Evolutionary conservation across 2,888 invertebrate genomes (phyloP), one percentile per base, ranked within the genome.

Genomic region (Tuberolachnus salignus): DNA sequence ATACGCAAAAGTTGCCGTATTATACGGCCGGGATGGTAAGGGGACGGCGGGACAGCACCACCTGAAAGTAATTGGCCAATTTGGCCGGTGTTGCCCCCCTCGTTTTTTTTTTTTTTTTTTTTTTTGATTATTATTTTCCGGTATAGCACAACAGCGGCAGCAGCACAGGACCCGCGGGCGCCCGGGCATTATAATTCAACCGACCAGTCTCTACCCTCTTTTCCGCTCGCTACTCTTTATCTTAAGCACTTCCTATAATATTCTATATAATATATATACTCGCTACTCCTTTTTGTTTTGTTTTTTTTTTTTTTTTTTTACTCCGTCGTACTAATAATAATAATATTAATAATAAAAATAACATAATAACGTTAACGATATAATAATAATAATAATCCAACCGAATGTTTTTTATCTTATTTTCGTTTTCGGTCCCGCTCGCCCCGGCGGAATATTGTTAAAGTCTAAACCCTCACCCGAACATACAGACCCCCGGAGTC

Each of bases 21-120:
- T 75, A 67, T 75, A 67, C 23, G 44, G 42, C 8, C 16, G 55
- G 23, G 55, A 66, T 16, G 66, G n/a, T n/a, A 34, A 34, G 34
- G 6, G 34, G 34, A 34, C n/a, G n/a, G 34, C 34, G 6, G 34
- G 3, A 34, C 34, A 34, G 46, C 75, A 46, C 75, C 75, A 75
- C 75, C 75, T 75, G 75, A 75, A 55, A 75, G 67, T 75, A 75
- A 75, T 75, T 75, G 75, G 75, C 66, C 75, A 75, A 75, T 75
- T 75, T 57, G 13, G 66, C 46, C 57, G 66, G 55, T 61, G 72
- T 72, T 72, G 23, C 34, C 49, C 34, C 49, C 49, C 21, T 34
- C 19, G 61, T 9, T 61, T 67, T 73, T 73, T 66, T 64, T 34
- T 66, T 75, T 66, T 23, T 74, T 74, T 55, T 74, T 74, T 53